Base-by-base conservation (phyloP, 2,888 invertebrate genomes). In the Ichneumoninae sp. region DNA sequence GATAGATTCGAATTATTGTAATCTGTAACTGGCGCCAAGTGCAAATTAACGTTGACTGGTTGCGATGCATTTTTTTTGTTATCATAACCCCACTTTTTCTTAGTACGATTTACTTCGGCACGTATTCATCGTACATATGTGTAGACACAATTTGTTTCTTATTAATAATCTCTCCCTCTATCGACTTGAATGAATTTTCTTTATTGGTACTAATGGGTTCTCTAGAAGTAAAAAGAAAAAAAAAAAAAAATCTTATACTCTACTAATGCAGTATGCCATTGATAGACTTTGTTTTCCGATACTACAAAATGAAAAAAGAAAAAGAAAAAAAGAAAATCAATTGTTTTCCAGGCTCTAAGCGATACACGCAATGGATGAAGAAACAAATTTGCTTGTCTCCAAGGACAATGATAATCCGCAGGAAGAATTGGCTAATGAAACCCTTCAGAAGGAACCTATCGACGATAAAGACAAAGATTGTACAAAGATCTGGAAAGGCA, bases 11-110 rank as follows among this genome's bases (percentile, higher is more conserved):
- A 19, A 5, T 33, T 22, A 13, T 30, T n/a, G 13, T 52, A 52
- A 13, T 36, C 0, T 44, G 8, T 76, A 1, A 62, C 8, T n/a
- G 52, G 22, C 10, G 16, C 26, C n/a, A 65, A 36, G 36, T 13
- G 52, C 10, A 26, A 50, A 65, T 65, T 36, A 65, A 65, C 16
- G 5, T 54, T 62, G 5, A 30, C 30, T 30, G 30, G 30, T 30
- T 30, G 30, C 30, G 30, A 30, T 30, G 30, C 3, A 54, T 57
- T 82, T 54, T 77, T 16, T 57, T 82, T 54, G 72, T 16, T 10
- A 2, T 57, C 75, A 79, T 84, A 84, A 84, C 84, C 84, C 75
- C 60, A 75, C 78, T 79, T 75, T 26, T 40, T 26, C 22, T 7
- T 47, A 7, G 22, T 10, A 7, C 36, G 3, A 50, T 74, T 68